Conservation (phyloP, 2,797 vertebrate genomes). For the Sebastes minor region DNA sequence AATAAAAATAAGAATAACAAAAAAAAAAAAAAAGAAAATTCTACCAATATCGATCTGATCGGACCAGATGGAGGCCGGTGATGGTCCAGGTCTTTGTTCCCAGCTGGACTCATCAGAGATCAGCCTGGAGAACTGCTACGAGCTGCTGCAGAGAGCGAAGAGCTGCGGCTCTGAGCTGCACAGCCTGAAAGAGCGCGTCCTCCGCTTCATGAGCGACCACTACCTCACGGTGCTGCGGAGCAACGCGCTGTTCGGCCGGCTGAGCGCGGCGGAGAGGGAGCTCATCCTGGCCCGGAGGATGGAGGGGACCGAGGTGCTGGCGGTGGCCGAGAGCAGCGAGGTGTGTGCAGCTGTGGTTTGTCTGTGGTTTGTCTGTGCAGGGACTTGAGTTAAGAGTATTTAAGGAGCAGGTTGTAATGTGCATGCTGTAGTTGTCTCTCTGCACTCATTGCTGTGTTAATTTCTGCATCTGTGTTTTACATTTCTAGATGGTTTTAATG, state of each 20-base stretch:
- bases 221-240: constrained; percentile 89
- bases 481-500: too few species aligned
- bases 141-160: constrained; percentile 87
- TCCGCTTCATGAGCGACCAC: constrained; percentile 90
- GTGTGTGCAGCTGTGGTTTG: constrained; percentile 30
- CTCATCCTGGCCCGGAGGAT: constrained; percentile 87
- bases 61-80: constrained; percentile 81
- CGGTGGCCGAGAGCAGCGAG: constrained; percentile 87
- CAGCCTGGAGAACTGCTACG: constrained; percentile 84
- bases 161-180: constrained; percentile 75
- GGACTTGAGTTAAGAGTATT: too few species aligned
- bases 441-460: too few species aligned
- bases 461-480: too few species aligned
- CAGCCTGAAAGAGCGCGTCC: constrained; percentile 83
- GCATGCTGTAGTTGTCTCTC: too few species aligned
- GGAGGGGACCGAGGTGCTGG: constrained; percentile 83
- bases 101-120: too few species aligned
- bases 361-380: too few species aligned
- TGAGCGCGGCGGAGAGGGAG: constrained; percentile 88
- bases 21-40: too few species aligned
- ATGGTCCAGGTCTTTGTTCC: constrained; percentile 36
- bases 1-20: too few species aligned
- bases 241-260: constrained; percentile 86
- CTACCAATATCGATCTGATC: background rate
- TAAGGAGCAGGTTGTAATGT: too few species aligned